Evolutionary conservation across 1,140 invertebrate genomes (phyloP).

Genomic region (Geopemphigus sp.): DNA sequence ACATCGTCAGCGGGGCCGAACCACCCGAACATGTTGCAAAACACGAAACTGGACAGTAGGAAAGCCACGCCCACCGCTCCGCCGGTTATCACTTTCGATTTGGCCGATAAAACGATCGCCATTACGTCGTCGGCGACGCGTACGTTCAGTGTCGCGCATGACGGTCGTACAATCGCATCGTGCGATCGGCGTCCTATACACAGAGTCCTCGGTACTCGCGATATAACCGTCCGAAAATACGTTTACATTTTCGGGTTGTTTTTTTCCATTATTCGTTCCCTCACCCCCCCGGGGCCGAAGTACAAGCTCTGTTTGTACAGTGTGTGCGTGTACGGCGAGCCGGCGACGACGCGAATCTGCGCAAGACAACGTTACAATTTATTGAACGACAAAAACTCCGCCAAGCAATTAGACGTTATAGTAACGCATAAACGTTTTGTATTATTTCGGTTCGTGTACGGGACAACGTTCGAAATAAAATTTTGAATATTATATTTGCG

Average conservation of each 20-base stretch:
- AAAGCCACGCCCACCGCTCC: conserved; percentile 32
- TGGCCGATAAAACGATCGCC: conserved; percentile 42
- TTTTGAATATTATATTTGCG: too few relatives aligned
- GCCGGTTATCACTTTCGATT: conserved; percentile 41
- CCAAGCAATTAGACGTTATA: too few relatives aligned
- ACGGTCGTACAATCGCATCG: background rate
- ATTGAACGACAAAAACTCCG: too few relatives aligned
- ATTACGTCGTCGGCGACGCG: background rate
- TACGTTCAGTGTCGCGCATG: background rate
- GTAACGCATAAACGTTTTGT: too few relatives aligned
- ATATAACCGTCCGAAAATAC: background rate
- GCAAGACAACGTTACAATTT: too few relatives aligned
- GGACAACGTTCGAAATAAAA: too few relatives aligned
- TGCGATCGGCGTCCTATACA: background rate
- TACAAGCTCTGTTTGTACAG: too few relatives aligned
- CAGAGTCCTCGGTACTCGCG: background rate
- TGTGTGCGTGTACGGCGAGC: too few relatives aligned
- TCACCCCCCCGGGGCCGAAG: too few relatives aligned
- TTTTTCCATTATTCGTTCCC: too few relatives aligned
- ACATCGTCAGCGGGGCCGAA: background rate
- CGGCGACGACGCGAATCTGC: too few relatives aligned
- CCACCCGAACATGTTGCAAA: conserved; percentile 35
- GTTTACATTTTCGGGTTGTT: background rate
- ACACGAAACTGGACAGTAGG: conserved; percentile 26
- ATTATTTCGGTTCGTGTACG: too few relatives aligned